Base-by-base conservation (phyloP, 2,113 vertebrate genomes). In the Silurus glanis region DNA sequence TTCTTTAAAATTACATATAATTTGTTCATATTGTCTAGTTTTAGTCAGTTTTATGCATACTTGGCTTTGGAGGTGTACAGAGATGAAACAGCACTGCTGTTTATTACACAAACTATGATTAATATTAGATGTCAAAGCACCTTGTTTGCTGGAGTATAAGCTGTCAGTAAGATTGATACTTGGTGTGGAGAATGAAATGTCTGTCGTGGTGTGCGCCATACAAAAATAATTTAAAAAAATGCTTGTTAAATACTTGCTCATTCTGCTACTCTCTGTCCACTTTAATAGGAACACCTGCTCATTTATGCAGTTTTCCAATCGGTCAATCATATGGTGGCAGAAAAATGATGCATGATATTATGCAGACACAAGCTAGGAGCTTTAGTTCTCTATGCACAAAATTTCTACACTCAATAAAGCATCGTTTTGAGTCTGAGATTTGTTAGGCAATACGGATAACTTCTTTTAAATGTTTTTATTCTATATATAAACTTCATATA, bases 61-160 rank as follows among this genome's bases (percentile, higher is more conserved):
- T 62, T 83, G 59, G 84, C 75, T 84, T 87, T 80, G 78, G 12
- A 76, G 67, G 25, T 66, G 10, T 62, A 61, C 83, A 88, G 83
- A 67, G 23, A 80, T 88, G 86, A 76, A 86, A 84, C 37, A n/a
- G 16, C 59, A 86, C 82, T 58, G 79, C 80, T 84, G 74, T 88
- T 91, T 88, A 88, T 91, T 89, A 91, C 89, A 86, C 84, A 92
- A 91, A 93, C 83, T 84, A 91, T 94, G 93, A 94, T 94, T 91
- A 90, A 95, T 93, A 91, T 81, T 90, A 83, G 56, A 82, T 78
- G 89, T 83, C 78, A 75, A 85, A 78, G 90, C 87, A 87, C 74
- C 90, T 90, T 90, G 89, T 91, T 93, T 91, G 87, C 91, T 87
- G 88, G 90, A 89, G 89, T 90, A 61, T 89, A 19, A 59, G 87